phyloP scores from a whole-genome alignment of 2,888 invertebrate genomes.

The Tholera decimalis region DNA sequence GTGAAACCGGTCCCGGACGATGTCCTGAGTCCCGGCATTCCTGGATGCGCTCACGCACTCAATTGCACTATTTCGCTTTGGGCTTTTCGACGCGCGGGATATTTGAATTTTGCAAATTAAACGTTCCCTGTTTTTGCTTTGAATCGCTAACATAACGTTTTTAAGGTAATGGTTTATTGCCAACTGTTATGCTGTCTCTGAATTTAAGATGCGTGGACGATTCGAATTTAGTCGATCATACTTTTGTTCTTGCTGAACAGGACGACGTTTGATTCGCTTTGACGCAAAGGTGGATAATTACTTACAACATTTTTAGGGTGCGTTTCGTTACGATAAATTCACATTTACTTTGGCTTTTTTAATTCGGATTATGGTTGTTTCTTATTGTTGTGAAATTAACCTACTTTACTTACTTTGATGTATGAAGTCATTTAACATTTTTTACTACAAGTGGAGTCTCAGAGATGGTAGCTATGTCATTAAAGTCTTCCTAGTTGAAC shows the following conservation, averaged over 20 bases:
- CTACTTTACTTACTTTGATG: neutral
- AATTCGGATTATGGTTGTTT: neutral
- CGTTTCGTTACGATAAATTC: neutral
- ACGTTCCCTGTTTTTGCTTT: constrained; percentile 37
- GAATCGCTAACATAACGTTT: constrained; percentile 27
- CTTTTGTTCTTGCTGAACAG: constrained; percentile 28
- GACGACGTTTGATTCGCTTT: constrained; percentile 13
- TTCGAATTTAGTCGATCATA: constrained; percentile 26
- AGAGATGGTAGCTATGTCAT: neutral
- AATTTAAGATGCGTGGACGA: constrained; percentile 19
- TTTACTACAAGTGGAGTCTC: neutral
- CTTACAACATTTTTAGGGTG: neutral
- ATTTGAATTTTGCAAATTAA: constrained; percentile 53
- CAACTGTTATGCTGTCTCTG: constrained; percentile 40
- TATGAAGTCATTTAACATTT: neutral
- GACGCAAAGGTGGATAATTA: constrained; percentile 2
- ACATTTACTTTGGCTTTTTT: neutral
- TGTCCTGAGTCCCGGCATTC: constrained; percentile 87
- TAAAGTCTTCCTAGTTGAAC: neutral
- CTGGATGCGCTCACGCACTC: constrained; percentile 80
- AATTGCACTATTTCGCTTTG: constrained; percentile 72
- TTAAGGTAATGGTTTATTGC: constrained; percentile 42
- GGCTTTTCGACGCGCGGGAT: constrained; percentile 67
- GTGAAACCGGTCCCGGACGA: constrained; percentile 85
- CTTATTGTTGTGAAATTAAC: neutral